Evolutionary conservation across 35 echinoderm and acorn worm species (phyloP).

Genomic region (Diadema setosum): DNA sequence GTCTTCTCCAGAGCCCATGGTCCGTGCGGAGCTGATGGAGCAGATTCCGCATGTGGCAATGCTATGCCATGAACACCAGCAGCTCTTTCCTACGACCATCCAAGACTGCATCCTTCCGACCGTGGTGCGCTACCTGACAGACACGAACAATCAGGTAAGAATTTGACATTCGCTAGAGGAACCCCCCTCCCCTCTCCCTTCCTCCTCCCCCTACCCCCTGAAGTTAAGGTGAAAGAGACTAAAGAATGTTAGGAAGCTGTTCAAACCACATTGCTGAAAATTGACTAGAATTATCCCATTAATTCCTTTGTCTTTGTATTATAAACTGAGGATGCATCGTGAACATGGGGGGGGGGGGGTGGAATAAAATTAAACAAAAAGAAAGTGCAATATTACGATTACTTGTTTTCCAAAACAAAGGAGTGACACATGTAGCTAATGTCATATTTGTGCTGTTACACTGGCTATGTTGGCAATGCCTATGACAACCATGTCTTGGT

Average conservation of each 20-base stretch:
- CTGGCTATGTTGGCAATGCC: too few relatives aligned
- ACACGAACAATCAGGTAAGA: constrained; percentile 88
- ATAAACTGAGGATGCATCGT: not conserved
- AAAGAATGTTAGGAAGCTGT: not conserved
- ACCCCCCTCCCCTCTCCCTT: not conserved
- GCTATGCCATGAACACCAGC: constrained; percentile 86
- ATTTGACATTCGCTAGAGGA: not conserved
- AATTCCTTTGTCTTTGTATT: not conserved
- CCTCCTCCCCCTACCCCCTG: not conserved
- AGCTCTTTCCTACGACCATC: constrained; percentile 79
- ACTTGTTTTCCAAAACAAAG: too few relatives aligned
- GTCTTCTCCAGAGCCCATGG: constrained; percentile 77
- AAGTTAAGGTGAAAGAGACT: not conserved
- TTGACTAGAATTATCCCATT: not conserved
- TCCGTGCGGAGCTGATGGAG: constrained; percentile 97
- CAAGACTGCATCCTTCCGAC: constrained; percentile 82
- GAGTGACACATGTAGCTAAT: too few relatives aligned
- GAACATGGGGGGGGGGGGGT: too few relatives aligned
- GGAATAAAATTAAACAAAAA: too few relatives aligned
- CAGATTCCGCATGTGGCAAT: constrained; percentile 97
- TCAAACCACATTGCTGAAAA: not conserved
- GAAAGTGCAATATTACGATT: too few relatives aligned
- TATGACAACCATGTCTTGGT: too few relatives aligned
- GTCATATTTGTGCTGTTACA: too few relatives aligned
- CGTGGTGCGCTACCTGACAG: constrained; percentile 93